Evolutionary conservation across 2,888 invertebrate species (phyloP).

Genomic region (Caenorhabditis macrosperma): DNA sequence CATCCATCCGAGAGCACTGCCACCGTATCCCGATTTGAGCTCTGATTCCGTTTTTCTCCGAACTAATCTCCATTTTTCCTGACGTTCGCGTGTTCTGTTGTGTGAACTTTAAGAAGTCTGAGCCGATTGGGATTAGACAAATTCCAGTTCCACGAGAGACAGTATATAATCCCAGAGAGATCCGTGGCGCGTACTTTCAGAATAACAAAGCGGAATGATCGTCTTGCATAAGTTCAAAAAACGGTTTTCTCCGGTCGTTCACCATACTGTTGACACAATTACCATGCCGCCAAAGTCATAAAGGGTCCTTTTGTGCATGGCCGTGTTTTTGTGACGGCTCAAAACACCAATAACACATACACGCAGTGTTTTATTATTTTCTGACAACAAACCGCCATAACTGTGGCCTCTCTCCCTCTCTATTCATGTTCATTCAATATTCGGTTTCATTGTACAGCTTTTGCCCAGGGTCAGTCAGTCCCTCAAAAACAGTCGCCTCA

Average conservation of each 20-base stretch:
- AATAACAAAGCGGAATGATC: background rate
- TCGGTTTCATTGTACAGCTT: conserved; percentile 15
- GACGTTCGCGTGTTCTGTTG: background rate
- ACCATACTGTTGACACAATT: conserved; percentile 3
- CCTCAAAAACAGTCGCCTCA: conserved; percentile 25
- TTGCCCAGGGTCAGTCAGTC: background rate
- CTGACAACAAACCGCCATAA: conserved; percentile 28
- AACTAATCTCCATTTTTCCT: background rate
- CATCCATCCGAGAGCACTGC: too few species aligned
- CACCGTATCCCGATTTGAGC: conserved; percentile 2
- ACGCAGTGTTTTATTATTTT: conserved; percentile 40
- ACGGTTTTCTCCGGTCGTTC: background rate
- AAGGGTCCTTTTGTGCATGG: conserved; percentile 26
- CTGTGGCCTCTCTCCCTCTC: conserved; percentile 18
- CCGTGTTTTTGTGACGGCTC: conserved; percentile 19
- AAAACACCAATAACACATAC: conserved; percentile 25
- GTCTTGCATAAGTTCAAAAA: background rate
- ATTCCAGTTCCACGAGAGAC: background rate
- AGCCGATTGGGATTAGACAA: conserved; percentile 15
- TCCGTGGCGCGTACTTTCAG: background rate
- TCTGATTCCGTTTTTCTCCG: background rate
- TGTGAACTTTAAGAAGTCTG: conserved; percentile 11
- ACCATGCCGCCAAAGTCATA: conserved; percentile 18
- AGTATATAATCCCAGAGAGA: background rate
- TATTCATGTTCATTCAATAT: conserved; percentile 40